phyloP scores from a whole-genome alignment of 1,140 invertebrate genomes.

The Cotesia vestalis region DNA sequence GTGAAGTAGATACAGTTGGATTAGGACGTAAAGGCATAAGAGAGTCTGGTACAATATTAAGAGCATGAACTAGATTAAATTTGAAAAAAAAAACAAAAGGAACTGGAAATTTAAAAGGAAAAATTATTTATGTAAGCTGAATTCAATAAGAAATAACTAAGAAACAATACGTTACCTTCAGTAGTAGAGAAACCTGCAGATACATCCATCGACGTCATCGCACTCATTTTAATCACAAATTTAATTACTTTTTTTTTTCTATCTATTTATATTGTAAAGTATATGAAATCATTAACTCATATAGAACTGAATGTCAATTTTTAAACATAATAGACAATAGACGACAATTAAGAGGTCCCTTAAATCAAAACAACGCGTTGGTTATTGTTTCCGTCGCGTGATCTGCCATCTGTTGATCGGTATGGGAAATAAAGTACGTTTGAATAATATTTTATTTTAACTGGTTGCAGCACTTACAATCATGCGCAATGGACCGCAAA shows the following conservation, averaged over 20 bases:
- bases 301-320: no score
- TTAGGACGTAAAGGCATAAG: not conserved
- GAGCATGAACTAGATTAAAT: not conserved
- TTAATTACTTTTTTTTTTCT: not conserved
- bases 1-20: not conserved
- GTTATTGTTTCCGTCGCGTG: no score
- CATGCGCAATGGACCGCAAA: no score
- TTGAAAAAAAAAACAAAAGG: not conserved
- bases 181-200: not conserved
- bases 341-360: not conserved
- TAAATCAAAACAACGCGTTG: no score
- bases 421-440: no score
- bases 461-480: no score
- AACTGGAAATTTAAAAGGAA: not conserved
- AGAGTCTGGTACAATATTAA: not conserved
- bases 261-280: no score
- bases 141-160: not conserved
- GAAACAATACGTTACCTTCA: slow-evolving; percentile 1
- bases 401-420: no score
- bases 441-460: no score
- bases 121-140: slow-evolving; percentile 7
- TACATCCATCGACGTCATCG: not conserved
- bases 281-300: no score
- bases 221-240: not conserved
- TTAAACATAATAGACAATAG: not conserved